A percentile compares a stretch with the other conserved stretches of the same genome.
Conservation (phyloP, 2,797 vertebrate species). For the Rhinogobio ventralis region DNA sequence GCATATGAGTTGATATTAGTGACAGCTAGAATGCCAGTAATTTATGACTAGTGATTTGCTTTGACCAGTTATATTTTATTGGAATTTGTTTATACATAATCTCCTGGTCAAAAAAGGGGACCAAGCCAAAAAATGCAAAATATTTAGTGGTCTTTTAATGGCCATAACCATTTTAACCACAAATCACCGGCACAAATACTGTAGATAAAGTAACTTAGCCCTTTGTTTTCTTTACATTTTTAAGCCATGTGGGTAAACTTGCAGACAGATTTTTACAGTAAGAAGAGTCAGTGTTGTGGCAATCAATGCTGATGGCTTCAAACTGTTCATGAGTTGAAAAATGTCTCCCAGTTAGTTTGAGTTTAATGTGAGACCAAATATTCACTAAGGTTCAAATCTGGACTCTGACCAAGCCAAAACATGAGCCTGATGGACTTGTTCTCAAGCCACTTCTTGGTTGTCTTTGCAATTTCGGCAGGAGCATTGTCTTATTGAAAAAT, state of each 20-base stretch:
- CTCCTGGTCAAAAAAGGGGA: not conserved
- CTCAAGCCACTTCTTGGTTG: not conserved
- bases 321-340: not conserved
- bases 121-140: not conserved
- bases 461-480: not conserved
- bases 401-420: not conserved
- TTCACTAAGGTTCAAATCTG: not conserved
- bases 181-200: not conserved
- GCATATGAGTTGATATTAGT: not conserved
- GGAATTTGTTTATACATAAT: not conserved
- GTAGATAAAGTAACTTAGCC: not conserved
- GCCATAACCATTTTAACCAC: not conserved
- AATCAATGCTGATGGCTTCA: not conserved
- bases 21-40: not conserved
- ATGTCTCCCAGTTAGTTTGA: not conserved
- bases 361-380: not conserved
- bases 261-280: not conserved
- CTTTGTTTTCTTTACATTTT: not conserved
- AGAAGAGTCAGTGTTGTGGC: not conserved
- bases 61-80: not conserved
- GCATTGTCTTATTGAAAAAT: not conserved
- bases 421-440: not conserved
- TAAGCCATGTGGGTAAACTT: not conserved
- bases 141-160: not conserved
- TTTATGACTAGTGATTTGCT: not conserved